Evolutionary conservation across 1,140 invertebrate genomes (phyloP).

Genomic region (Bombus impatiens): DNA sequence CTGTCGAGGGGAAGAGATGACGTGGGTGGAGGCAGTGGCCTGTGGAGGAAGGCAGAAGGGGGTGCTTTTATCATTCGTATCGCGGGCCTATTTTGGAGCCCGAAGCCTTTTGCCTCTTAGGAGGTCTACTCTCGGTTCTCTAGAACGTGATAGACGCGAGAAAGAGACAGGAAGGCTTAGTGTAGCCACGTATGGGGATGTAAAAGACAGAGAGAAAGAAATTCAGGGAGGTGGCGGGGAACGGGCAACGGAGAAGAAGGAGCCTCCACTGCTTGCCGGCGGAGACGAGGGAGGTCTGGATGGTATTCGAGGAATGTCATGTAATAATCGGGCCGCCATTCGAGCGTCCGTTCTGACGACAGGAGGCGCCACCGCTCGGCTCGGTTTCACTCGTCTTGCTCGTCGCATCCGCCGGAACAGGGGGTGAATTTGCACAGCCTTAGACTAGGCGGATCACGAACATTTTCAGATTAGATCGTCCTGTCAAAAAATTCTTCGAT

Average conservation of each 20-base stretch:
- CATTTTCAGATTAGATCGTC: neutral
- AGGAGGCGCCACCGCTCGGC: slow-evolving; percentile 78
- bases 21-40: slow-evolving; percentile 21
- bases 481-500: neutral
- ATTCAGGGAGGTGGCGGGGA: slow-evolving; percentile 22
- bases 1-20: slow-evolving; percentile 1
- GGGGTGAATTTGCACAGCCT: slow-evolving; percentile 5
- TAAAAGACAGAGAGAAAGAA: slow-evolving; percentile 35
- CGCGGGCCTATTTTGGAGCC: slow-evolving; percentile 62
- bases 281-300: slow-evolving; percentile 71
- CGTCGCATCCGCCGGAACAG: slow-evolving; percentile 10
- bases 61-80: slow-evolving; percentile 69
- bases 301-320: slow-evolving; percentile 81
- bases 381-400: slow-evolving; percentile 6
- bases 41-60: slow-evolving; percentile 20
- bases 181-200: slow-evolving; percentile 1
- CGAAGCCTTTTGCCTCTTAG: slow-evolving; percentile 59
- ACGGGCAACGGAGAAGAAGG: slow-evolving; percentile 48
- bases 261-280: slow-evolving; percentile 44
- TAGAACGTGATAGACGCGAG: slow-evolving; percentile 43
- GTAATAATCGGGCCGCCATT: slow-evolving; percentile 80
- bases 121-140: slow-evolving; percentile 38
- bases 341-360: slow-evolving; percentile 65
- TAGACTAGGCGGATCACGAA: slow-evolving; percentile 8
- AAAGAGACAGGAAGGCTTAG: slow-evolving; percentile 46